Evolutionary conservation across 2,888 invertebrate genomes (phyloP), one percentile per base, ranked within the genome.

Genomic region (Scaeva pyrastri): DNA sequence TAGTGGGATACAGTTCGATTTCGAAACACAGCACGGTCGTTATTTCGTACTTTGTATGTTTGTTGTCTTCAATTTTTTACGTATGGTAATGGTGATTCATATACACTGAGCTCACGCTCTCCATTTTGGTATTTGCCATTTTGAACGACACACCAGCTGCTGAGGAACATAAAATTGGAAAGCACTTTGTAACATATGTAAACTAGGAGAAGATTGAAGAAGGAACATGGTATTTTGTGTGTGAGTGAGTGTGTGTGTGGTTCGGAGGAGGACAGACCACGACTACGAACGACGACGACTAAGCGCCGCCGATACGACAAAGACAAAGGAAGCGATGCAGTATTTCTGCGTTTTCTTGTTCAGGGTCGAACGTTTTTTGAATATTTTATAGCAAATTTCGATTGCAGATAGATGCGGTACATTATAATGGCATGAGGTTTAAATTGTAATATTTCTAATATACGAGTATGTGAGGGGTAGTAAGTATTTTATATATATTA

Each of bases 31-130:
- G 16, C 78, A 74, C 55, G 55, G 78, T 86, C 86, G 86, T 86
- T 86, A 86, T 86, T 86, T 82, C 82, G 82, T 86, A 86, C 81
- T 86, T 86, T 86, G 82, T 81, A 86, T 86, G 86, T 81, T 77
- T 77, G 48, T 68, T 70, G 86, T 78, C 45, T 62, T 82, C 66
- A 36, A 60, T 41, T 77, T 39, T 56, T 48, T 16, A 41, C 21
- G 11, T 50, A 52, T 56, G 73, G 60, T 74, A 77, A 74, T 77
- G 73, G 68, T 74, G 82, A 74, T 77, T 86, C 80, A 85, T 85
- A 62, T 41, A 68, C 19, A 52, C 26, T 52, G n/a, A 26, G 50
- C 76, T 80, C 41, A 14, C 55, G n/a, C 62, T 76, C 56, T n/a
- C 68, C 48, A 62, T 43, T 74, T 76, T 64, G 74, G 77, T 66